Evolutionary conservation across 2,888 invertebrate species (phyloP).

Genomic region (Lycocerus yunnanus): DNA sequence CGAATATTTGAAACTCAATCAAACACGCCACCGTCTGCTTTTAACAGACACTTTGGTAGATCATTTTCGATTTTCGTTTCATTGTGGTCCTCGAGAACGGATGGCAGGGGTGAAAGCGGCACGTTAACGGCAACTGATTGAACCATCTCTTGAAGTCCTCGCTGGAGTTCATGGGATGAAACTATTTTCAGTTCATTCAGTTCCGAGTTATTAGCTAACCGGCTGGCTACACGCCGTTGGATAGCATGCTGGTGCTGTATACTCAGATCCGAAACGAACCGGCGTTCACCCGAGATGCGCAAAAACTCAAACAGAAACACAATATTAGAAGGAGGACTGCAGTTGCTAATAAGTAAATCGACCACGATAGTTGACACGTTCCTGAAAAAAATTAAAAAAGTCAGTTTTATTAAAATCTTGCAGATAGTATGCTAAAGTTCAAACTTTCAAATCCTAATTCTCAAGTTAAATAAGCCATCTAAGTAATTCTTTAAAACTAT

Average conservation of each 20-base stretch:
- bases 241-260: conserved; percentile 52
- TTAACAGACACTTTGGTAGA: conserved; percentile 45
- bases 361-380: conserved; percentile 63
- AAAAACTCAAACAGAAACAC: conserved; percentile 63
- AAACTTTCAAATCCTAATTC: neutral
- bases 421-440: neutral
- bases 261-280: conserved; percentile 58
- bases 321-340: conserved; percentile 59
- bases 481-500: neutral
- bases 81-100: conserved; percentile 36
- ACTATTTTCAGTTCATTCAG: conserved; percentile 35
- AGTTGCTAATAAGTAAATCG: conserved; percentile 59
- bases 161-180: conserved; percentile 11
- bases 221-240: conserved; percentile 43
- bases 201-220: conserved; percentile 43
- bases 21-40: conserved; percentile 43
- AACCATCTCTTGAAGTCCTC: conserved; percentile 29
- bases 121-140: conserved; percentile 40
- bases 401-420: neutral
- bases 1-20: conserved; percentile 36
- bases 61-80: conserved; percentile 35
- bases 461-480: neutral
- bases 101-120: conserved; percentile 40
- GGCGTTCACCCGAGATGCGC: conserved; percentile 62
- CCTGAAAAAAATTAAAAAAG: conserved; percentile 50